Conservation (phyloP, 2,888 invertebrate genomes). For the Vannuccia rotundouncinata region DNA sequence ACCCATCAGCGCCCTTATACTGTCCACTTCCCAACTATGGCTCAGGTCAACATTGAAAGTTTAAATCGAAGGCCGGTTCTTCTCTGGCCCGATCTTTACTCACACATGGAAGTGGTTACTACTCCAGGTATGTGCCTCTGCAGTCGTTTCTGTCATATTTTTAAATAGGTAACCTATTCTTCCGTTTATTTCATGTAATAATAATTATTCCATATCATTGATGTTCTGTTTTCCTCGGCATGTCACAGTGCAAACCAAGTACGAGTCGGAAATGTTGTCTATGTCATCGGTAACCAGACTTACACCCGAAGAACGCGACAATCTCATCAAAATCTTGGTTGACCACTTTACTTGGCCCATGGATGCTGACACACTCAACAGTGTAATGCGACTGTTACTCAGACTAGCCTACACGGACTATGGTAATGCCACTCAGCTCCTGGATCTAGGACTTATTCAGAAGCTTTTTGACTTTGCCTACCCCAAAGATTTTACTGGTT, state of each 20-base stretch:
- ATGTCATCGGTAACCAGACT: neutral
- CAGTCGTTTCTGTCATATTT: too few relatives aligned
- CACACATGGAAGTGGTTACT: neutral
- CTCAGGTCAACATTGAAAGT: constrained; percentile 69
- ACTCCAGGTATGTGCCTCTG: too few relatives aligned
- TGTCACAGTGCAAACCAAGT: neutral
- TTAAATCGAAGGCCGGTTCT: constrained; percentile 73
- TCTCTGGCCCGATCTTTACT: constrained; percentile 57
- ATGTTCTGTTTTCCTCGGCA: too few relatives aligned
- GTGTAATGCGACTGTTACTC: neutral
- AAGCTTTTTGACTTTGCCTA: neutral
- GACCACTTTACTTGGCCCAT: neutral
- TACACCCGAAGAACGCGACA: neutral
- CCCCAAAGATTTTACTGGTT: neutral
- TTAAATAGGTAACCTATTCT: too few relatives aligned
- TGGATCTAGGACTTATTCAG: neutral
- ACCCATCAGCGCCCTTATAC: constrained; percentile 70
- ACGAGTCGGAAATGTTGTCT: neutral
- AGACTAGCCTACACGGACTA: constrained; percentile 1
- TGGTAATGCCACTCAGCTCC: constrained; percentile 1
- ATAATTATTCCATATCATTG: too few relatives aligned
- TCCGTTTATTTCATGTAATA: too few relatives aligned
- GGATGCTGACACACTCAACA: neutral
- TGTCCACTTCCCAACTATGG: constrained; percentile 72
- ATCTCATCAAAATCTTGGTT: neutral